These are phyloP conservation scores for Paratrypauchen microcephalus DNA, from an alignment of 2,797 vertebrate species.

Conservation along the genomic window DNA sequence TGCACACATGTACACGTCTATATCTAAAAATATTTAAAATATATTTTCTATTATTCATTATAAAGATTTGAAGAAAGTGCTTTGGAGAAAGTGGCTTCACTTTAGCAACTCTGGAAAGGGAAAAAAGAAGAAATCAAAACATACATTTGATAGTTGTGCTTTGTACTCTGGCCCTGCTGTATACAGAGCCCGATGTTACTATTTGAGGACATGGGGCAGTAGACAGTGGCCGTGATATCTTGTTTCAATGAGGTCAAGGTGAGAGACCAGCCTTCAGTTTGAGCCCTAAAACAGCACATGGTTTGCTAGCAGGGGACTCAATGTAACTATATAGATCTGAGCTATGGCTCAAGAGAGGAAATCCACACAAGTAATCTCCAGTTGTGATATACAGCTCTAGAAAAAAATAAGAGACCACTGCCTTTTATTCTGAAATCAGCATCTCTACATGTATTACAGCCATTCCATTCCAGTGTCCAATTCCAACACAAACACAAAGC, in stretches of 20 bases:
- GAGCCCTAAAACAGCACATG: constrained; percentile 65
- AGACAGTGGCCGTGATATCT: constrained; percentile 60
- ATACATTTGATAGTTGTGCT: constrained; percentile 7
- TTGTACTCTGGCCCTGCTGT: constrained; percentile 16
- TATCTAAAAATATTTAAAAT: no score
- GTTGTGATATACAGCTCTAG: no score
- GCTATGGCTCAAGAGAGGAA: constrained; percentile 55
- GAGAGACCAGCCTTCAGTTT: constrained; percentile 63
- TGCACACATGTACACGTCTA: no score
- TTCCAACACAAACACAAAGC: no score
- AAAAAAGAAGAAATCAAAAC: neutral
- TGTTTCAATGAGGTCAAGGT: constrained; percentile 70
- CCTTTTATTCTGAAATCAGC: no score
- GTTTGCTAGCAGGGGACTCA: neutral
- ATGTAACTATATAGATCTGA: constrained; percentile 43
- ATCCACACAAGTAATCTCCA: constrained; percentile 14
- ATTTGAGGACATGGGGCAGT: constrained; percentile 59
- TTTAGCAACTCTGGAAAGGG: neutral
- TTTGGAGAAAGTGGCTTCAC: neutral
- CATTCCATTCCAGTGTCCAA: no score
- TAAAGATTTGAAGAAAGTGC: neutral
- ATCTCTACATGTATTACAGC: no score
- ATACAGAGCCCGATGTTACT: constrained; percentile 54
- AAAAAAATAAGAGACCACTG: no score
- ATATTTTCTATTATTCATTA: neutral